A percentile compares a stretch with the other conserved stretches of the same genome.
These are phyloP conservation scores for Dioctria rufipes DNA, from an alignment of 2,888 invertebrate species.

Conservation along the genomic window DNA sequence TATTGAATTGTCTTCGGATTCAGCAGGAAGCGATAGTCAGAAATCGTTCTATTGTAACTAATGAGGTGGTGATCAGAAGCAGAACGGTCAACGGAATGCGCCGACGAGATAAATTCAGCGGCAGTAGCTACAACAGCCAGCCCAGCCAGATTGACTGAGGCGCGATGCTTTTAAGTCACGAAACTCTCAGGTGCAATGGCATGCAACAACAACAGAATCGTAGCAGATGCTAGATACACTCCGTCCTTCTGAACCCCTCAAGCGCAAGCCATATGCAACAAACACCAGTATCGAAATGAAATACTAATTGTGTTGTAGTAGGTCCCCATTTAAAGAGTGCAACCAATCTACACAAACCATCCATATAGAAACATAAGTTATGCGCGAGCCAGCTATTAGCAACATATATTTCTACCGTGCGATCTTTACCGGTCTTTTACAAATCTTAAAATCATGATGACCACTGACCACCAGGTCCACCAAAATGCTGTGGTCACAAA, in stretches of 20 bases:
- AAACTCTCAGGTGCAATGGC: neutral
- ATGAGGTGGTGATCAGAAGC: constrained; percentile 57
- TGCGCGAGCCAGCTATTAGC: neutral
- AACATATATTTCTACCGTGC: neutral
- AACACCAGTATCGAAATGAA: constrained; percentile 32
- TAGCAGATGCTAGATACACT: neutral
- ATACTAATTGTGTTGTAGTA: neutral
- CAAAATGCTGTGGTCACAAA: neutral
- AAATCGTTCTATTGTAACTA: constrained; percentile 58
- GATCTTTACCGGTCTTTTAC: constrained; percentile 5
- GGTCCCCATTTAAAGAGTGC: neutral
- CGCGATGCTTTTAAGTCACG: constrained; percentile 20
- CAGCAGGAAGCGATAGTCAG: constrained; percentile 28
- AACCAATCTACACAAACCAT: neutral
- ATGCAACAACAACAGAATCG: neutral
- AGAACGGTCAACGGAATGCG: constrained; percentile 58
- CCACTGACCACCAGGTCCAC: neutral
- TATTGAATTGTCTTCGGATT: constrained; percentile 39
- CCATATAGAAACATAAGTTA: neutral
- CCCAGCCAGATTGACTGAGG: neutral
- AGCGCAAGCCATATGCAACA: neutral
- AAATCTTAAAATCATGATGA: neutral
- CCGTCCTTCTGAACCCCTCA: neutral
- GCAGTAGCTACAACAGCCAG: neutral
- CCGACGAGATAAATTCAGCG: constrained; percentile 1